phyloP scores from a whole-genome alignment of 2,113 vertebrate genomes.

The Sturnira hondurensis region DNA sequence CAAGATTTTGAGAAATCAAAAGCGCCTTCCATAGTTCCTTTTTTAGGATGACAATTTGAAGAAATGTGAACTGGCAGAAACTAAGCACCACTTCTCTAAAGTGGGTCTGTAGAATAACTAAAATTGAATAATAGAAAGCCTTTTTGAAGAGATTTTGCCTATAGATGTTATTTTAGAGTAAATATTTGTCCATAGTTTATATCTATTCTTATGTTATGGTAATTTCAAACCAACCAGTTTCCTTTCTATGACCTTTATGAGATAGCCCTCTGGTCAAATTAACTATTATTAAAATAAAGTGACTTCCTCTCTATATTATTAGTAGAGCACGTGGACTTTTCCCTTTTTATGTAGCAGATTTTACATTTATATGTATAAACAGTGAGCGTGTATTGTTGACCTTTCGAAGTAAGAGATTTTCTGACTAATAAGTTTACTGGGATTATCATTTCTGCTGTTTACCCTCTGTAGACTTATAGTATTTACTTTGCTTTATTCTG shows the following conservation, averaged over 20 bases:
- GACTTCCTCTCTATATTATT: slow-evolving; percentile 11
- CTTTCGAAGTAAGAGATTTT: slow-evolving; percentile 35
- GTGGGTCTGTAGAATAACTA: slow-evolving; percentile 8
- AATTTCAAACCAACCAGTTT: slow-evolving; percentile 40
- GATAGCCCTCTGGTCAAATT: slow-evolving; percentile 44
- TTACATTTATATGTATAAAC: slow-evolving; percentile 33
- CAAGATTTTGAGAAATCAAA: slow-evolving; percentile 21
- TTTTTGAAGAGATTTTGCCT: background rate
- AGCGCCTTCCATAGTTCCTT: background rate
- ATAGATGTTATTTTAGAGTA: background rate
- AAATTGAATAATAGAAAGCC: background rate
- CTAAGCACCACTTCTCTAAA: slow-evolving; percentile 12
- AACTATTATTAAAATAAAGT: slow-evolving; percentile 54
- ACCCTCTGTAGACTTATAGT: slow-evolving; percentile 37
- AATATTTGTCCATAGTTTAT: slow-evolving; percentile 4
- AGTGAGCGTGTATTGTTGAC: background rate
- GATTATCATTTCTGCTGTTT: slow-evolving; percentile 49
- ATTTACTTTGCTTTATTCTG: slow-evolving; percentile 56
- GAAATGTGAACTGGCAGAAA: slow-evolving; percentile 33
- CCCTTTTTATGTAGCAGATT: slow-evolving; percentile 3
- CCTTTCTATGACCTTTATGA: slow-evolving; percentile 7
- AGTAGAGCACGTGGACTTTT: background rate
- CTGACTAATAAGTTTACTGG: slow-evolving; percentile 24
- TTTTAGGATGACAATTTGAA: slow-evolving; percentile 40
- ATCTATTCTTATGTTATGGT: slow-evolving; percentile 36